Percentiles rank a stretch among this genome's conserved stretches.
These are phyloP conservation scores for Ostrea edulis DNA, from an alignment of 1,140 invertebrate genomes.

Conservation along the genomic window DNA sequence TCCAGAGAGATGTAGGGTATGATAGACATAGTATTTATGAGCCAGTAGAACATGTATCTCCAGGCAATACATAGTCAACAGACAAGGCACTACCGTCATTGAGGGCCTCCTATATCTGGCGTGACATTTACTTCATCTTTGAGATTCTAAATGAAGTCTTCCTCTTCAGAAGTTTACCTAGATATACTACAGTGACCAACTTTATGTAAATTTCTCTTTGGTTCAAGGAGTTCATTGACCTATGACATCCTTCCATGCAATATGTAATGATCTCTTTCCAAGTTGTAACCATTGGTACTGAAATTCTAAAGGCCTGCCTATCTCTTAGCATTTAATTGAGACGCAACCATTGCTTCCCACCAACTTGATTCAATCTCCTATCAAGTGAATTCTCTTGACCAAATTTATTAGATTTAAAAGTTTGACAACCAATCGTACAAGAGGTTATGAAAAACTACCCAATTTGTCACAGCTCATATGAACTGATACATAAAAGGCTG, in stretches of 20 bases:
- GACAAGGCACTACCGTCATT: neutral
- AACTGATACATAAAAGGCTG: slow-evolving; percentile 1
- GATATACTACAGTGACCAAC: neutral
- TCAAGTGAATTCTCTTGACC: slow-evolving; percentile 1
- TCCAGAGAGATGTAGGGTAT: neutral
- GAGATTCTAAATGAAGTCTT: neutral
- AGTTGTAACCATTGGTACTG: slow-evolving; percentile 1
- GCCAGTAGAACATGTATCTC: neutral
- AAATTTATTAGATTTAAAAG: slow-evolving; percentile 33
- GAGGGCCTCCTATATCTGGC: neutral
- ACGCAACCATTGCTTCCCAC: neutral
- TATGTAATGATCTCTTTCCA: neutral
- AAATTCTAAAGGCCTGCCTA: neutral
- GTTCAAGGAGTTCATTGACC: neutral
- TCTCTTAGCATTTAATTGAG: neutral
- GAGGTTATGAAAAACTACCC: slow-evolving; percentile 16
- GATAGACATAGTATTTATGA: neutral
- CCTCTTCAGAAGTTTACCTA: neutral
- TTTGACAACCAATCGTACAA: slow-evolving; percentile 18
- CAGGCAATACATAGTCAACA: neutral
- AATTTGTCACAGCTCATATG: slow-evolving; percentile 16
- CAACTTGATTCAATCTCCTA: neutral
- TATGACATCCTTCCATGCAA: neutral
- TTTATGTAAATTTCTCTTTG: neutral
- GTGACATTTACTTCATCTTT: neutral